Conservation (phyloP, 2,113 vertebrate genomes). For the Plectropomus leopardus region DNA sequence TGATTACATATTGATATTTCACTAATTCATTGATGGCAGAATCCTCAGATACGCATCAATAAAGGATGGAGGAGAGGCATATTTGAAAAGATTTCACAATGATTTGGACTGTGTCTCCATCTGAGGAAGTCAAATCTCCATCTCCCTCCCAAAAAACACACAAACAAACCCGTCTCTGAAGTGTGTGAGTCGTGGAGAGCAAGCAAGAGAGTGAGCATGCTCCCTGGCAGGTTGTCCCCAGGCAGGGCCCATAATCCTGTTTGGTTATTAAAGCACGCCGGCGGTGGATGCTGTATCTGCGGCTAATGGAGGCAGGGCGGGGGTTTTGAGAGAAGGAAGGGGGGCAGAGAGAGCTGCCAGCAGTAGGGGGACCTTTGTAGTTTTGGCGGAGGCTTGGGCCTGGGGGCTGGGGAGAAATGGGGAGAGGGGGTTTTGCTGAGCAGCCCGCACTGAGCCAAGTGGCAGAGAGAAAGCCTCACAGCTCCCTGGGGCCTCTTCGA, state of each 20-base stretch:
- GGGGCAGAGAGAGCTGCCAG: conserved; percentile 80
- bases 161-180: conserved; percentile 76
- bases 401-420: conserved; percentile 70
- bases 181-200: conserved; percentile 76
- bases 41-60: conserved; percentile 68
- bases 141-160: conserved; percentile 67
- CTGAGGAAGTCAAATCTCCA: conserved; percentile 67
- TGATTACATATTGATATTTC: conserved; percentile 67
- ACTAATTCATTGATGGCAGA: conserved; percentile 71
- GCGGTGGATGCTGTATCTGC: conserved; percentile 86
- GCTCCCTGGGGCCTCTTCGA: conserved; percentile 85
- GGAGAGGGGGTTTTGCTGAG: conserved; percentile 71
- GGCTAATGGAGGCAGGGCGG: conserved; percentile 85
- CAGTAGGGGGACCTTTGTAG: conserved; percentile 87
- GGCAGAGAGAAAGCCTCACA: conserved; percentile 81
- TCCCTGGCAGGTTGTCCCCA: conserved; percentile 83
- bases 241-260: conserved; percentile 87
- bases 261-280: conserved; percentile 89
- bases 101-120: conserved; percentile 75
- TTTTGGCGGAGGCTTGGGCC: conserved; percentile 84
- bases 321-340: conserved; percentile 72
- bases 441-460: conserved; percentile 83
- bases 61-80: conserved; percentile 64
- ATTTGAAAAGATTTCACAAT: conserved; percentile 71
- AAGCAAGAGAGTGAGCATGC: conserved; percentile 75